phyloP scores from a whole-genome alignment of 2,888 invertebrate genomes.

The Apotomis betuletana region DNA sequence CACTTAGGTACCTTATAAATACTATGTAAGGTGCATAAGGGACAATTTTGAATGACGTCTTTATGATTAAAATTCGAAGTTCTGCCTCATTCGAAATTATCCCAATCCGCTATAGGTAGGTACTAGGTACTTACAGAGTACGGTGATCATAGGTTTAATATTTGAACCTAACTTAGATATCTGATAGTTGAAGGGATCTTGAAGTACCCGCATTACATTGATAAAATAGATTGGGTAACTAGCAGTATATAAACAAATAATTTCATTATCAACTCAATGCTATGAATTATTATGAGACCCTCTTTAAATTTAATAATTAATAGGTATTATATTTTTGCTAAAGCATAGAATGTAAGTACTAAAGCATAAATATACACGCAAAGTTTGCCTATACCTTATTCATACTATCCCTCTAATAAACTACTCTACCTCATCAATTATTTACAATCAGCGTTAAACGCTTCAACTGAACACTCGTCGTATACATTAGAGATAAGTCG shows the following conservation, averaged over 20 bases:
- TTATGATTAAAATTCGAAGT: too few relatives aligned
- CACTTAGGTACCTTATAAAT: not conserved
- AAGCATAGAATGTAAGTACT: not conserved
- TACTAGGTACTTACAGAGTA: conserved; percentile 10
- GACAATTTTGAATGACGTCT: not conserved
- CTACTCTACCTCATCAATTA: conserved; percentile 21
- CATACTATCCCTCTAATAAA: conserved; percentile 6
- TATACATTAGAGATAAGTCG: conserved; percentile 28
- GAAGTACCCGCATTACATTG: too few relatives aligned
- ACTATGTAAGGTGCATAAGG: not conserved
- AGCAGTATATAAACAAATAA: too few relatives aligned
- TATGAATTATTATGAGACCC: not conserved
- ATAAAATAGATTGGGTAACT: too few relatives aligned
- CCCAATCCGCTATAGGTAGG: not conserved
- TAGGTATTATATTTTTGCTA: not conserved
- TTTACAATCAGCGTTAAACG: conserved; percentile 38
- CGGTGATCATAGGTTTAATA: not conserved
- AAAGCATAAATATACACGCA: conserved; percentile 37
- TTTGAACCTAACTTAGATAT: not conserved
- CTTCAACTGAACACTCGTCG: conserved; percentile 34
- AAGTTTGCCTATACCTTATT: conserved; percentile 20
- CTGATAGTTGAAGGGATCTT: not conserved
- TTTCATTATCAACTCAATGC: too few relatives aligned
- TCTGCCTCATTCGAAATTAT: too few relatives aligned
- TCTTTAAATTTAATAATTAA: not conserved